Evolutionary conservation across 2,797 vertebrate species (phyloP).

Genomic region (Pangasius sanitwongsei): DNA sequence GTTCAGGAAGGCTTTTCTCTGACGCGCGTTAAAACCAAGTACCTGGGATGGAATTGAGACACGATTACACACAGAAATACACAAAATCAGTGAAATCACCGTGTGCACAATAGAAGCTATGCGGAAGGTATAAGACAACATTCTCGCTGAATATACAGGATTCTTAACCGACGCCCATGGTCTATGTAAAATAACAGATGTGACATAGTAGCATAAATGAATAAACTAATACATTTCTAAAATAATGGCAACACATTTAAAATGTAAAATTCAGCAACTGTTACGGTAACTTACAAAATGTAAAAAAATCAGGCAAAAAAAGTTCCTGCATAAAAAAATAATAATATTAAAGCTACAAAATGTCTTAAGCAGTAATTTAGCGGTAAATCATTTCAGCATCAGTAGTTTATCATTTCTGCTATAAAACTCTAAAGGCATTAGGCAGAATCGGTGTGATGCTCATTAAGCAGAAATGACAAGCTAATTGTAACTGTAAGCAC

Average conservation of each 20-base stretch:
- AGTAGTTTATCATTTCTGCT: neutral
- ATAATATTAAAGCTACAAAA: neutral
- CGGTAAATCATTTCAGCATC: neutral
- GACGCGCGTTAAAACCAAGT: conserved; percentile 95
- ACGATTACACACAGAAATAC: neutral
- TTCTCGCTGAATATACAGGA: neutral
- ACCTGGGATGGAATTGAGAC: conserved; percentile 75
- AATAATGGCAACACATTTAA: neutral
- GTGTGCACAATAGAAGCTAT: neutral
- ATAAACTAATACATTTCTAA: neutral
- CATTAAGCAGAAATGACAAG: neutral
- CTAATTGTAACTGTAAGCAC: neutral
- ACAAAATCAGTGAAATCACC: neutral
- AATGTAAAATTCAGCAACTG: neutral
- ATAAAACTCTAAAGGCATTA: neutral
- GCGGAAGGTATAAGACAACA: too few relatives aligned
- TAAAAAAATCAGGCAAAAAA: neutral
- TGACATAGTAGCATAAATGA: neutral
- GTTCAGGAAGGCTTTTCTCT: conserved; percentile 96
- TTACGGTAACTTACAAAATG: too few relatives aligned
- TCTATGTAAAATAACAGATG: neutral
- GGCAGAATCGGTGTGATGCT: neutral
- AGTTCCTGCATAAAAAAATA: neutral
- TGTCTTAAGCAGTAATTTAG: neutral
- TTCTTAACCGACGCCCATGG: neutral